Conservation (phyloP, 2,888 invertebrate genomes). For the Pecten maximus region DNA sequence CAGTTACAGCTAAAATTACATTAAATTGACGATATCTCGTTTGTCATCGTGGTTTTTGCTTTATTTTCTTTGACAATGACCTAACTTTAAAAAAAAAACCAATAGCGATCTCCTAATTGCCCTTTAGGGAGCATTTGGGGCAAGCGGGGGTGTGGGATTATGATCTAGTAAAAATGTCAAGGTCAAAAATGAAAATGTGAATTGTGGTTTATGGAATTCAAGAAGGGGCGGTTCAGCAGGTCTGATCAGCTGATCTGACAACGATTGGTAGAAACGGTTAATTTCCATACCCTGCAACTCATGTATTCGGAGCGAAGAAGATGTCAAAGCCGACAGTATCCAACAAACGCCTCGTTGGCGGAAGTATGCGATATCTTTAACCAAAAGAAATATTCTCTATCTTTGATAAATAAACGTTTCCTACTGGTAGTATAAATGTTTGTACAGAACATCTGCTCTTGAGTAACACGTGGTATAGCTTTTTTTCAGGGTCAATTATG, state of each 20-base stretch:
- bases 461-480: background rate
- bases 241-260: too few relatives aligned
- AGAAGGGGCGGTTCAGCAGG: background rate
- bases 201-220: background rate
- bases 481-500: constrained; percentile 5
- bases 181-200: background rate
- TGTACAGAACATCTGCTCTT: background rate
- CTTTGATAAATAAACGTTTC: background rate
- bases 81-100: background rate
- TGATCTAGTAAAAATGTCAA: background rate
- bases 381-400: constrained; percentile 3
- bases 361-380: constrained; percentile 3
- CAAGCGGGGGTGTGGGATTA: background rate
- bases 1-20: background rate
- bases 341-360: background rate
- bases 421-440: background rate
- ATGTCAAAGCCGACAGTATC: background rate
- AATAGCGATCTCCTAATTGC: background rate
- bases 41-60: background rate
- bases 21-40: background rate
- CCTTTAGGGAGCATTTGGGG: background rate
- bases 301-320: background rate
- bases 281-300: background rate
- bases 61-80: background rate
- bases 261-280: too few relatives aligned